Conservation (phyloP, 2,888 invertebrate species). For the Ditylenchus weischeri region DNA sequence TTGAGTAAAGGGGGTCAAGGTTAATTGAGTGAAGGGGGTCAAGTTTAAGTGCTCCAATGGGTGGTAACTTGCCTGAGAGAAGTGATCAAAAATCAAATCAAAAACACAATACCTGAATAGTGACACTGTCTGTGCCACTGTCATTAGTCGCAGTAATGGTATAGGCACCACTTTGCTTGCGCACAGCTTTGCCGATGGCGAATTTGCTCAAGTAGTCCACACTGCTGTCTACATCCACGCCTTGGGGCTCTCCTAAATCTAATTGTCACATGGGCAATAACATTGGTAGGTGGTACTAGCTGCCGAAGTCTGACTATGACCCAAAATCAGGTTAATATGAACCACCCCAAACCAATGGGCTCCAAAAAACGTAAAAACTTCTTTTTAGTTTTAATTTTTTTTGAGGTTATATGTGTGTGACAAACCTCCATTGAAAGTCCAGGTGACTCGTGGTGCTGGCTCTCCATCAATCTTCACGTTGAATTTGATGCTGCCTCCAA, state of each 20-base stretch:
- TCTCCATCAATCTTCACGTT: slow-evolving; percentile 92
- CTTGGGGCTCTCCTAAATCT: slow-evolving; percentile 23
- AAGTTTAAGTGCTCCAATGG: no score
- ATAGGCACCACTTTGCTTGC: slow-evolving; percentile 63
- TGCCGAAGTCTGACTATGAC: no score
- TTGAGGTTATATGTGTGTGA: not conserved
- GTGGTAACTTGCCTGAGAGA: no score
- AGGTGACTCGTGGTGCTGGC: slow-evolving; percentile 87
- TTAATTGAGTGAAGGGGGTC: no score
- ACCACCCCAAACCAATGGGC: no score
- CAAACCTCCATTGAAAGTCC: slow-evolving; percentile 76
- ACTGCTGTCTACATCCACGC: slow-evolving; percentile 50
- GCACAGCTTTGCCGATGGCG: slow-evolving; percentile 57
- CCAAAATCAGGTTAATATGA: no score
- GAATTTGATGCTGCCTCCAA: slow-evolving; percentile 82
- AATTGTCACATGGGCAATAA: no score
- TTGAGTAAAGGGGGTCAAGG: no score
- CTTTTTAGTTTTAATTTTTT: no score
- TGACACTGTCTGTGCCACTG: slow-evolving; percentile 61
- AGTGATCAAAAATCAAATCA: no score
- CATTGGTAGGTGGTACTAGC: no score
- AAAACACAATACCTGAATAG: slow-evolving; percentile 58
- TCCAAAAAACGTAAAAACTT: no score
- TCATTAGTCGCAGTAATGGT: slow-evolving; percentile 62
- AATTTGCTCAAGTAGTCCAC: slow-evolving; percentile 58